Base-by-base conservation (phyloP, 1,140 invertebrate genomes). In the Anthonomus grandis region DNA sequence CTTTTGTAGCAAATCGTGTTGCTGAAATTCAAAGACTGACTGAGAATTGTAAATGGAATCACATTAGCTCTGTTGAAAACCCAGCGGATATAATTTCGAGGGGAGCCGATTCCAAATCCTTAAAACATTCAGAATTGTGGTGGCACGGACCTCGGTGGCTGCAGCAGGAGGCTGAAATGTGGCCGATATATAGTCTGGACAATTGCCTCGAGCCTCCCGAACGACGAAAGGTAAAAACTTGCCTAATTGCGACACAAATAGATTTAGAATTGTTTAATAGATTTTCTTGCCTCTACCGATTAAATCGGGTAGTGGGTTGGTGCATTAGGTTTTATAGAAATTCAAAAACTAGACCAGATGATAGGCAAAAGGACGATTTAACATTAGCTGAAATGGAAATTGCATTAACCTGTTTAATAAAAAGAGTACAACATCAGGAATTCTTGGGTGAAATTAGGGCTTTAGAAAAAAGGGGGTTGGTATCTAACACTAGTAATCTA, bases 71-170 rank as follows among this genome's bases (percentile, higher is more conserved):
- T 0, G 31, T 38, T n/a, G 44, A 72, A 4, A 79, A 80, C 64
- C 75, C 76, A 17, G 75, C 75, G 2, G 76, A 80, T 66, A 55
- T 66, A 4, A 53, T 70, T 4, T 75, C 75, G 2, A 59, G 76
- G 42, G 76, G 76, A 9, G 19, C 68, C 3, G 27, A 52, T 18
- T 24, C 21, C 3, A 44, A 44, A 17, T 9, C 6, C 6, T 19
- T 6, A 21, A 44, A 21, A 44, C 8, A 3, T 38, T 4, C 17
- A 38, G 13, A 38, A 8, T 8, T 38, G 13, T 38, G 37, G 13
- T 38, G 13, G 37, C 8, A 4, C 6, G 21, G 41, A 6, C 21
- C 41, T 4, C 4, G 5, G 12, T 18, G 41, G 6, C 13, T 19
- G 41, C 17, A 22, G 17, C 6, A n/a, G 27, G 6, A 6, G 6